Conservation (phyloP, 2,888 invertebrate genomes). For the Ormyrus labotus region DNA sequence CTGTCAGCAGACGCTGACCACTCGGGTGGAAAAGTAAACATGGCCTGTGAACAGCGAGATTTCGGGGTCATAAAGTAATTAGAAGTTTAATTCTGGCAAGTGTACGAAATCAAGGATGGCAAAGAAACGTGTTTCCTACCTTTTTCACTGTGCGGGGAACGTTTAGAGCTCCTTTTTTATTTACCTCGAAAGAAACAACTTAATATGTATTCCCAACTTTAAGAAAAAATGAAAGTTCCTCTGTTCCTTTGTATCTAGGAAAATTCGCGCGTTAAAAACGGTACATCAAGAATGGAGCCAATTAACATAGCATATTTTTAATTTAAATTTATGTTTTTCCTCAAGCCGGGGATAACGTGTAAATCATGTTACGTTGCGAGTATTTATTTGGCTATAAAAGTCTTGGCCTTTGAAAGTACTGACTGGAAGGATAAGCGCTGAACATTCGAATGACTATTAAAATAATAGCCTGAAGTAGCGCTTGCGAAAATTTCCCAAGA, state of each 20-base stretch:
- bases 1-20: not conserved
- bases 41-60: not conserved
- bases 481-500: not conserved
- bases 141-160: not conserved
- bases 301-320: slow-evolving; percentile 24
- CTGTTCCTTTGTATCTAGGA: slow-evolving; percentile 11
- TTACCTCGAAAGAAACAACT: slow-evolving; percentile 12
- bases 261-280: slow-evolving; percentile 3
- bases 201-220: not conserved
- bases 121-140: not conserved
- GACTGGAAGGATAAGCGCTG: not conserved
- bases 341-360: not conserved
- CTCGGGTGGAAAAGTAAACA: slow-evolving; percentile 19
- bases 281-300: slow-evolving; percentile 5
- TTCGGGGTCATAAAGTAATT: slow-evolving; percentile 1
- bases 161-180: slow-evolving; percentile 4
- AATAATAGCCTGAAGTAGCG: slow-evolving; percentile 14
- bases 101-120: not conserved
- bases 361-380: slow-evolving; percentile 26
- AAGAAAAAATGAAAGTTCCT: slow-evolving; percentile 12
- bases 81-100: slow-evolving; percentile 3
- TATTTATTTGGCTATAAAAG: slow-evolving; percentile 31
- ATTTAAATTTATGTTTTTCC: slow-evolving; percentile 5
- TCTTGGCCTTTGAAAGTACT: slow-evolving; percentile 6
- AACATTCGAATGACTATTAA: slow-evolving; percentile 21